Percentiles rank a stretch among this genome's conserved stretches.
Evolutionary conservation across 2,888 invertebrate species (phyloP).

Genomic region (Cephus pygmeus): DNA sequence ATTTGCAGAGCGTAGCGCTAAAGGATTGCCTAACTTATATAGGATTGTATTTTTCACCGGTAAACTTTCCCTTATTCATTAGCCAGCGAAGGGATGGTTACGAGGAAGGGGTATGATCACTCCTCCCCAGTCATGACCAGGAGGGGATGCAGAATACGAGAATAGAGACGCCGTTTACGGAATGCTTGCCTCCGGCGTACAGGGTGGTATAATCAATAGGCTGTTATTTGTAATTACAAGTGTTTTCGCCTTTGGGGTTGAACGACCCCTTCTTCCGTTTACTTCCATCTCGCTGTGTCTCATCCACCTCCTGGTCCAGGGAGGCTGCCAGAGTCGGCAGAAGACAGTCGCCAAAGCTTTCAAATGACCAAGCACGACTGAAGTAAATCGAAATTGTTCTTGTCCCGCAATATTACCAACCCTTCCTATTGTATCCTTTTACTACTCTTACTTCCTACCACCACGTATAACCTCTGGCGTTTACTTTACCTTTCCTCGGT

Average conservation of each 20-base stretch:
- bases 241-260: slow-evolving; percentile 27
- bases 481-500: not conserved
- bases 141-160: slow-evolving; percentile 10
- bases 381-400: not conserved
- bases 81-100: not conserved
- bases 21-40: slow-evolving; percentile 25
- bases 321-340: not conserved
- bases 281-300: not conserved
- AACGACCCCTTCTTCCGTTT: not conserved
- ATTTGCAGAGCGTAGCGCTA: slow-evolving; percentile 15
- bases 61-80: slow-evolving; percentile 12
- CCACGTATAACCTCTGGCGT: not conserved
- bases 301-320: not conserved
- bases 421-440: not conserved
- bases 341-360: not conserved
- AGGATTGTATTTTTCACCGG: slow-evolving; percentile 12
- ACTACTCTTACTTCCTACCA: not conserved
- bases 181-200: not conserved
- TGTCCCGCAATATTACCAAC: not conserved
- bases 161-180: slow-evolving; percentile 9
- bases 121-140: not conserved
- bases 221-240: slow-evolving; percentile 49
- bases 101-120: not conserved
- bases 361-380: not conserved
- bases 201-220: slow-evolving; percentile 34